These are phyloP conservation scores for Eira barbara DNA, from an alignment of 2,113 vertebrate species.

Conservation along the genomic window DNA sequence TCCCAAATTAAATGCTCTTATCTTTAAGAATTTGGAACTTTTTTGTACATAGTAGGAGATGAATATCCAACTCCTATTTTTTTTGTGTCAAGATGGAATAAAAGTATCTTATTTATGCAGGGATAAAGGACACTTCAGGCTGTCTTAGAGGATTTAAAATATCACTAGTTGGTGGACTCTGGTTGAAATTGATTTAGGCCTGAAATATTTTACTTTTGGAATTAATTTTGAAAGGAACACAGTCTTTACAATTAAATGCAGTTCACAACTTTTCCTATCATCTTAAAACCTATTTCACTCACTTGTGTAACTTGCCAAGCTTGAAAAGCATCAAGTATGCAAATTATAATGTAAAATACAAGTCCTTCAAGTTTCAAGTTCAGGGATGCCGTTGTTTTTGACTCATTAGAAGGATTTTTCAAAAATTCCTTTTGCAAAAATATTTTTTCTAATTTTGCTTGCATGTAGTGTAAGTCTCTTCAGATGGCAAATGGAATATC, in stretches of 20 bases:
- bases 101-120: not conserved
- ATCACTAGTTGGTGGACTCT: not conserved
- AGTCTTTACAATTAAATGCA: not conserved
- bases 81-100: not conserved
- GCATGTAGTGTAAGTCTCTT: not conserved
- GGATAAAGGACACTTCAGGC: not conserved
- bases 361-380: not conserved
- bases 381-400: not conserved
- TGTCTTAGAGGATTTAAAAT: not conserved
- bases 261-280: not conserved
- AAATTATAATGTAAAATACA: not conserved
- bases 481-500: not conserved
- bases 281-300: not conserved
- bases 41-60: not conserved
- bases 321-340: not conserved
- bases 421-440: not conserved
- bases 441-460: not conserved
- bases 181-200: not conserved
- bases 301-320: not conserved
- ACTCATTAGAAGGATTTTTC: not conserved
- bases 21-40: conserved; percentile 7
- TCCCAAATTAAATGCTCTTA: not conserved
- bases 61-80: not conserved
- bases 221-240: not conserved
- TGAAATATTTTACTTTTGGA: not conserved